Evolutionary conservation across 2,888 invertebrate species (phyloP), one percentile per base, ranked within the genome.

Genomic region (Caenorhabditis uteleia): DNA sequence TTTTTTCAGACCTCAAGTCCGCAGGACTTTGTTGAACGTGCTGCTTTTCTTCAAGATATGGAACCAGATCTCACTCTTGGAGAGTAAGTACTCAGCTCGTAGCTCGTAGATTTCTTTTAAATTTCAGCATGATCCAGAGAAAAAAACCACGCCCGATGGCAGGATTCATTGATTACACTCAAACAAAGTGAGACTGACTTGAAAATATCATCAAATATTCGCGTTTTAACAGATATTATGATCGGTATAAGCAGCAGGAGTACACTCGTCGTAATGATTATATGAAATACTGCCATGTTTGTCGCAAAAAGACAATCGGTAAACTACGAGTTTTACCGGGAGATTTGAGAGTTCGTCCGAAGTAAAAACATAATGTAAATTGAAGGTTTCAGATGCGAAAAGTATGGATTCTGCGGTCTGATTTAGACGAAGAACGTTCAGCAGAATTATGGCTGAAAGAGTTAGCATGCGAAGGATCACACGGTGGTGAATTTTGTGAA

Each of bases 261-360:
- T 64, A 64, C 26, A 64, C 64, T 2, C 53, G 64, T 12, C 47
- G 71, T 8, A 71, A 71, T 25, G 71, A 71, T 38, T 54, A 53
- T 21, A 65, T 58, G 62, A 71, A 71, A 26, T 71, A 71, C 26
- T 71, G 71, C 23, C 71, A 71, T 34, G 58, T 68, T 20, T 71
- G 71, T 44, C 58, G 65, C 14, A 71, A 68, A 26, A 71, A 71
- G 27, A 62, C 62, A 1, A 31, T 62, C 2, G 66, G 68, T 25
- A 66, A 66, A 31, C 61, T 71, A 36, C 54, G 71, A 16, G 68
- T 68, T n/a, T 40, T 71, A 14, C 71, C 71, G 2, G 66, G 71
- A 31, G 71, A 71, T 46, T 64, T 68, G n/a, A 47, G 48, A 34
- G n/a, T n/a, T n/a, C n/a, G n/a, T n/a, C n/a, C n/a, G n/a, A n/a